Base-by-base conservation (phyloP, 2,888 invertebrate species). In the Atherix ibis region DNA sequence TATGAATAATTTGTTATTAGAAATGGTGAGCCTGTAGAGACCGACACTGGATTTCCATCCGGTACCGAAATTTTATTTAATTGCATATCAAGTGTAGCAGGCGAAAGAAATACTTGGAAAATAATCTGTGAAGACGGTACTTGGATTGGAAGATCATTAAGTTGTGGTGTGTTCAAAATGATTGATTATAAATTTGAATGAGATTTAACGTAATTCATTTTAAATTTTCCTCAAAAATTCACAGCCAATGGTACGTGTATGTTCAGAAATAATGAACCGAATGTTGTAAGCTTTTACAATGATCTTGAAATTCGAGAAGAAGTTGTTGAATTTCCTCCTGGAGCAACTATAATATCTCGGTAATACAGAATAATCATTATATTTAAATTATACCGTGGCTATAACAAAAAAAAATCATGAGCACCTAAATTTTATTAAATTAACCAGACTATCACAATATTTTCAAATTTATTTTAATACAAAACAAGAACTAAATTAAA, bases 41-140 rank as follows among this genome's bases (percentile, higher is more conserved):
- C 72, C 5, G 71, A 73, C 3, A 72, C 73, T 34, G 71, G 70
- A 5, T 84, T 81, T 51, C 78, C 83, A 4, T 81, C 83, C 47
- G 81, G 82, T 1, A 80, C 82, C 0, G 81, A 84, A 59, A 79
- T 85, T 32, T 78, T 77, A 5, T 87, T 84, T 56, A 74, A 79
- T 47, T 87, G 87, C 53, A 81, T 83, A 43, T 77, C 78, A 2
- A 78, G 77, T 42, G 76, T 79, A 27, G 78, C 81, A 64, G 81
- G 80, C 0, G 83, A 83, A 58, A 76, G 77, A 49, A 79, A 76
- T 17, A 80, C 82, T 0, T 87, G 87, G 87, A 78, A 79, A 45
- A 76, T 85, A 16, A 73, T 79, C 36, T 87, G 85, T 48, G 82
- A 84, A 51, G 78, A 84, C 46, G 85, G 85, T 1, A 73, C 70